phyloP scores from a whole-genome alignment of 1,140 invertebrate genomes.

The Himalopsyche phryganea region DNA sequence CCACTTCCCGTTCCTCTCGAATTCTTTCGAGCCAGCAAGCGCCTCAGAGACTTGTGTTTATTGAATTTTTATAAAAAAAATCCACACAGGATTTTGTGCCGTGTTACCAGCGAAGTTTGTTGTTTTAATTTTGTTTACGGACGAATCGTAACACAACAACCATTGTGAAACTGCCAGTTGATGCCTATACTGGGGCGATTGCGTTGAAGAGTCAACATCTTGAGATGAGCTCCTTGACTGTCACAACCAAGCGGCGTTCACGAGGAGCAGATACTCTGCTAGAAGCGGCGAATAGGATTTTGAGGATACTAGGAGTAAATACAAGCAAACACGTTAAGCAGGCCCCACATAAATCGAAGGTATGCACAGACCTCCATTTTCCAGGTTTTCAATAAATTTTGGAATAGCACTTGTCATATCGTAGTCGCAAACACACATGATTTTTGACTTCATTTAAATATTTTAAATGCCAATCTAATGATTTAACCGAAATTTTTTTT shows the following conservation, averaged over 20 bases:
- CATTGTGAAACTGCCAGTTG: slow-evolving; percentile 1
- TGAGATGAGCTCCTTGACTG: slow-evolving; percentile 51
- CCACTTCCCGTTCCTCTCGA: slow-evolving; percentile 14
- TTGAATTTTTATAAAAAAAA: too few relatives aligned
- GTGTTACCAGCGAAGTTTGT: not conserved
- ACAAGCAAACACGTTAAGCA: slow-evolving; percentile 36
- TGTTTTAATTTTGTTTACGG: not conserved
- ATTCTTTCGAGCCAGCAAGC: slow-evolving; percentile 11
- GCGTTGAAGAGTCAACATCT: slow-evolving; percentile 8
- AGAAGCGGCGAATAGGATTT: slow-evolving; percentile 52
- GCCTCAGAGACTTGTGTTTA: not conserved
- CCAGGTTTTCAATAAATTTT: too few relatives aligned
- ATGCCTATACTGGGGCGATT: slow-evolving; percentile 16
- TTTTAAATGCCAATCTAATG: too few relatives aligned
- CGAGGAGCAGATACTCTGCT: slow-evolving; percentile 53
- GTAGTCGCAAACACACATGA: too few relatives aligned
- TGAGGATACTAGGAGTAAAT: slow-evolving; percentile 50
- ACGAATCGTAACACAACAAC: too few relatives aligned
- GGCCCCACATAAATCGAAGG: slow-evolving; percentile 14
- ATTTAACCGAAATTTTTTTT: too few relatives aligned
- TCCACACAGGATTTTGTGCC: too few relatives aligned
- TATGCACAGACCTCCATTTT: not conserved
- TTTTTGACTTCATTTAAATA: too few relatives aligned
- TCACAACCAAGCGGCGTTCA: slow-evolving; percentile 53
- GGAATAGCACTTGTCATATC: too few relatives aligned